Conservation (phyloP, 2,888 invertebrate species). For the Tachina lurida region DNA sequence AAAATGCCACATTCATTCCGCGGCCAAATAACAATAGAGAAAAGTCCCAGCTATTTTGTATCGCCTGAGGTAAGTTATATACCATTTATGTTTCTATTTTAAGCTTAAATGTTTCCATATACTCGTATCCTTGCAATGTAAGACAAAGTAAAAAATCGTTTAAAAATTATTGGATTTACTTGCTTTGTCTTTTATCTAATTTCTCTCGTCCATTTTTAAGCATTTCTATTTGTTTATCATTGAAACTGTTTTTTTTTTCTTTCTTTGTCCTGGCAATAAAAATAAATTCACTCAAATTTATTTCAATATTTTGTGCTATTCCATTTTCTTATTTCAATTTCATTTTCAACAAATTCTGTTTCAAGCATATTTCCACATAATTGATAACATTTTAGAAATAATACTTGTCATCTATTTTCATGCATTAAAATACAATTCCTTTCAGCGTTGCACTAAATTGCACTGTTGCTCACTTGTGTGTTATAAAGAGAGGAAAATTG, state of each 20-base stretch:
- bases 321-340: slow-evolving; percentile 26
- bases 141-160: no score
- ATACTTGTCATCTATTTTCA: slow-evolving; percentile 12
- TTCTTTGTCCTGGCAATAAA: background rate
- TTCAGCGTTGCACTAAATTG: slow-evolving; percentile 7
- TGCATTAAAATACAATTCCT: background rate
- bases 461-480: slow-evolving; percentile 38
- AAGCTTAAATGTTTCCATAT: background rate
- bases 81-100: slow-evolving; percentile 35
- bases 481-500: background rate
- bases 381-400: slow-evolving; percentile 38
- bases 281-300: slow-evolving; percentile 17
- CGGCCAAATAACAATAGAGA: slow-evolving; percentile 97
- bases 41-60: slow-evolving; percentile 98
- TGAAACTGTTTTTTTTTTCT: background rate
- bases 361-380: slow-evolving; percentile 27
- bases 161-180: background rate
- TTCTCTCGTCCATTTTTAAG: background rate
- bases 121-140: background rate
- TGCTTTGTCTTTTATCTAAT: background rate
- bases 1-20: slow-evolving; percentile 97
- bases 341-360: slow-evolving; percentile 19
- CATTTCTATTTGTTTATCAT: background rate
- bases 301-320: background rate
- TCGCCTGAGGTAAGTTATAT: slow-evolving; percentile 91